Evolutionary conservation across 1,140 invertebrate species (phyloP), one percentile per base, ranked within the genome.

Genomic region (Steinernema khuongi): DNA sequence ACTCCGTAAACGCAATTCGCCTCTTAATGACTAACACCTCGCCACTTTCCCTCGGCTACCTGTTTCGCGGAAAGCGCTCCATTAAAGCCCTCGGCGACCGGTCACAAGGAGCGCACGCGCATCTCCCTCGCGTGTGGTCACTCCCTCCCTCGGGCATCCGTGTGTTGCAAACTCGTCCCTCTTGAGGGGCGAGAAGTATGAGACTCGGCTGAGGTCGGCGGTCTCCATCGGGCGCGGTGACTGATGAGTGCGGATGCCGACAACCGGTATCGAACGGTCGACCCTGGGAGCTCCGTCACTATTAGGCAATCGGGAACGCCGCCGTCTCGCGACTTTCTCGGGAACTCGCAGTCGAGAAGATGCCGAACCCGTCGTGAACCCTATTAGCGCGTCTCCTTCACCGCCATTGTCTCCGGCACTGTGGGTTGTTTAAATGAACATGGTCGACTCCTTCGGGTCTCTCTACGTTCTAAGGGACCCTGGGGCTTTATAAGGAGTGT

Each of bases 1-100:
- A 60, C 50, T 60, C 50, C 50, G 26, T 60, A 60, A 60, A 60
- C 50, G 50, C 50, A 26, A 60, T 60, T 60, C 50, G 11, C 50
- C 50, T 14, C 50, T 60, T 60, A 60, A 60, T 60, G 50, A 60
- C 50, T 7, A 60, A 60, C 22, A 60, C 50, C 50, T 14, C 50
- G 50, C 50, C 50, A 60, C 50, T 60, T 60, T 60, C 50, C 50
- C 50, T 60, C 50, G 50, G 50, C 50, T 60, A 60, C 50, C 50
- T 60, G 50, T 60, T 60, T 60, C 50, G 50, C 14, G 22, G 50
- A 60, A 60, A 60, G 50, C 50, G 50, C 50, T 60, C 50, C 50
- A 60, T 60, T 60, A 60, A 60, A 60, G 50, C 50, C 50, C 50
- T 60, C 50, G 50, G 11, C 50, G 50, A 60, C 50, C 50, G 50